Evolutionary conservation across 2,113 vertebrate genomes (phyloP).

Genomic region (Carassius carassius): DNA sequence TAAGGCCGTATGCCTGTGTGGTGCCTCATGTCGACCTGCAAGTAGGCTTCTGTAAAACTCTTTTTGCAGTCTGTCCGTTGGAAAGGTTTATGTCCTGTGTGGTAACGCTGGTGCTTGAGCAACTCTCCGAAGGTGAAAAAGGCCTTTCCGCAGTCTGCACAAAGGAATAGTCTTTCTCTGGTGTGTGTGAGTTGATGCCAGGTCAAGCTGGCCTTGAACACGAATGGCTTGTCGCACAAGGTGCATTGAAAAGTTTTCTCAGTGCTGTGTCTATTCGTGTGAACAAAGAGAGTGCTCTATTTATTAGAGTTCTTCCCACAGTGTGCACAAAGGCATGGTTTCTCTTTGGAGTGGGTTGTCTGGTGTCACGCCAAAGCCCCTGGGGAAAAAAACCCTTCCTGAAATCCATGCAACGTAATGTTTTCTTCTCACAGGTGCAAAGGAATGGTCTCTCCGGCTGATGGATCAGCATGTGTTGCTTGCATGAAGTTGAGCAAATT

Average conservation of each 20-base stretch:
- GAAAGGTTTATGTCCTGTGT: slow-evolving; percentile 75
- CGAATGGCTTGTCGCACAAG: slow-evolving; percentile 73
- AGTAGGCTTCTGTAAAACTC: slow-evolving; percentile 75
- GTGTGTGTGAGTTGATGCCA: slow-evolving; percentile 72
- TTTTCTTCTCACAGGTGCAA: slow-evolving; percentile 66
- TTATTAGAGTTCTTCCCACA: slow-evolving; percentile 78
- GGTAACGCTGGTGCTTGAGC: slow-evolving; percentile 73
- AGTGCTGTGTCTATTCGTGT: slow-evolving; percentile 74
- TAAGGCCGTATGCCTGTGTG: slow-evolving; percentile 70
- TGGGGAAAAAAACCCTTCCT: slow-evolving; percentile 80
- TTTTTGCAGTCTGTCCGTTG: slow-evolving; percentile 71
- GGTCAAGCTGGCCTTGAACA: slow-evolving; percentile 72
- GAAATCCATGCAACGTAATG: slow-evolving; percentile 70
- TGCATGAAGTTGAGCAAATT: slow-evolving; percentile 52
- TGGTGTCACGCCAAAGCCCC: slow-evolving; percentile 76
- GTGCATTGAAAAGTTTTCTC: slow-evolving; percentile 63
- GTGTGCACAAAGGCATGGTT: slow-evolving; percentile 62
- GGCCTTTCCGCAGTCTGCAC: slow-evolving; percentile 55
- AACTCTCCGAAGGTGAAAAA: slow-evolving; percentile 79
- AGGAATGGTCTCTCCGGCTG: slow-evolving; percentile 58
- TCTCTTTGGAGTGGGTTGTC: slow-evolving; percentile 69
- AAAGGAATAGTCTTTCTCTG: slow-evolving; percentile 50
- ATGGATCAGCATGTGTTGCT: slow-evolving; percentile 41
- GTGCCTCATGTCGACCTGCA: slow-evolving; percentile 74
- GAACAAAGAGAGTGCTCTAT: slow-evolving; percentile 77